Evolutionary conservation across 2,113 vertebrate genomes (phyloP), one percentile per base, ranked within the genome.

Genomic region (Chrysemys picta): DNA sequence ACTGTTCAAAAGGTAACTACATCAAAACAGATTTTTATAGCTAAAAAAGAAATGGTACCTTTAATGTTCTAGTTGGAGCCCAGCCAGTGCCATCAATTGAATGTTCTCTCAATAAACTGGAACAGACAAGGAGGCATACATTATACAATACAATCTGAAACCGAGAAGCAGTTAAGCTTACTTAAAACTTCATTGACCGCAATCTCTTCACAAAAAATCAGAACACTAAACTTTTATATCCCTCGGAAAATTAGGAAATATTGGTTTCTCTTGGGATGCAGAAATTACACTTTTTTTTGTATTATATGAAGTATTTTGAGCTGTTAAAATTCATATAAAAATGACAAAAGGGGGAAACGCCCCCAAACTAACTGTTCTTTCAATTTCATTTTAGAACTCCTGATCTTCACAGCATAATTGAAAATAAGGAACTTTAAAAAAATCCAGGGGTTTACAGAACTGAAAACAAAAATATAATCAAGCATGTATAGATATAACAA

Each of bases 41-140:
- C 49, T 91, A 80, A 92, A 93, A 93, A 93, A 25, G 29, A 85
- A 87, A 93, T n/a, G 84, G 96, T 98, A 99, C 99, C 99, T 99
- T 99, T 97, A 99, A 97, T 0, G 99, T 99, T 97, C 99, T 98
- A 12, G 99, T 99, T 76, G 99, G 99, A 82, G 99, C 99, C 99
- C 99, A 99, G 96, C 99, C 99, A 83, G 99, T 99, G 94, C 99
- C 99, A 82, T 99, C 99, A 80, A 99, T 99, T 35, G 99, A 99
- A 94, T 99, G 99, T 96, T 99, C 99, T 92, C 99, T 98, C 98
- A 99, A 98, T 96, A 99, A 98, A 97, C 99, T 99, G 98, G 52
- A 98, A 98, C 59, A 97, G 54, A 95, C 56, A 80, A 88, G 10
- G 93, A 86, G 14, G 83, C 4, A 94, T 0, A 4, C 10, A 72